These are phyloP conservation scores for Drosophila trapezifrons DNA, from an alignment of 1,140 invertebrate species.

Conservation along the genomic window DNA sequence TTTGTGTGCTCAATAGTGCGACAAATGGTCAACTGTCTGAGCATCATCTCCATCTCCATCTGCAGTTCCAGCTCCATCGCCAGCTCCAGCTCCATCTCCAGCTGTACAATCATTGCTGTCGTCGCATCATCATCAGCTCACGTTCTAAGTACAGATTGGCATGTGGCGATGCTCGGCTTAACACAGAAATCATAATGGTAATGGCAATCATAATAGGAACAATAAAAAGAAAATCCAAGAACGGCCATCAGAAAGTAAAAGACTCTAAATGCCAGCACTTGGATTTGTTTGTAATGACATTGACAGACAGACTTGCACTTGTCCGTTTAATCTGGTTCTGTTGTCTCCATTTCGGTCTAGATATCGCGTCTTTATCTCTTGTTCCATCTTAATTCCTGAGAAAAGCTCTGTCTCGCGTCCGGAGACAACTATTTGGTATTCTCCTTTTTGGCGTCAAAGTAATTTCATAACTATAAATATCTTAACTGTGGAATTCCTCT, in stretches of 20 bases:
- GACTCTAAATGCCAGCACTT: constrained; percentile 46
- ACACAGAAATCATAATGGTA: constrained; percentile 79
- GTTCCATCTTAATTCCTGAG: constrained; percentile 7
- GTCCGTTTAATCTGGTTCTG: constrained; percentile 43
- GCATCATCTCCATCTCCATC: constrained; percentile 32
- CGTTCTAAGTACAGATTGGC: constrained; percentile 75
- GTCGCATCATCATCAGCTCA: constrained; percentile 49
- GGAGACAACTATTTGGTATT: background rate
- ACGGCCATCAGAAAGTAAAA: constrained; percentile 63
- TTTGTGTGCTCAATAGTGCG: constrained; percentile 73
- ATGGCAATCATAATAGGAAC: constrained; percentile 70
- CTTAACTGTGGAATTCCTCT: background rate
- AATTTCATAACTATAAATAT: constrained; percentile 9
- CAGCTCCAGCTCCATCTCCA: constrained; percentile 11
- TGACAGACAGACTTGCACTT: constrained; percentile 49
- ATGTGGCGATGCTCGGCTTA: constrained; percentile 61
- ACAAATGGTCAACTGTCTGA: constrained; percentile 58
- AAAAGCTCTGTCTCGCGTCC: background rate
- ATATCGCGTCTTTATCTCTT: constrained; percentile 7
- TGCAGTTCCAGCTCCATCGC: background rate
- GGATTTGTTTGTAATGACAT: constrained; percentile 49
- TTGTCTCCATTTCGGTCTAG: constrained; percentile 33
- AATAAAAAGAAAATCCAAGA: constrained; percentile 58
- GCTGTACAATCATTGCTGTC: constrained; percentile 18
- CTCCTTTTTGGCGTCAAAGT: background rate